Evolutionary conservation across 2,797 vertebrate species (phyloP).

Genomic region (Poecilia picta): DNA sequence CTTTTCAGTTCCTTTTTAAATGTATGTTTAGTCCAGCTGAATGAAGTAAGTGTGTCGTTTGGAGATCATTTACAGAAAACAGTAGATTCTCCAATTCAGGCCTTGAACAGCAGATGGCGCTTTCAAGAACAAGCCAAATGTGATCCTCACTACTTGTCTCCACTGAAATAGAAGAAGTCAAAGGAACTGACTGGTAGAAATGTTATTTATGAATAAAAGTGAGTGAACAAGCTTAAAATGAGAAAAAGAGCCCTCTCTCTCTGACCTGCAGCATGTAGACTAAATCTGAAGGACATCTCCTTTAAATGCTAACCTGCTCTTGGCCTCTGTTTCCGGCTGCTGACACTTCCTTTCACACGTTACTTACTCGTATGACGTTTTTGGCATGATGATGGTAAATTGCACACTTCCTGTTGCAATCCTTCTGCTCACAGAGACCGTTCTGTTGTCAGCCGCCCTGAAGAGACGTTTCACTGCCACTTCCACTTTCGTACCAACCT

Average conservation of each 20-base stretch:
- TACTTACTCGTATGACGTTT: slow-evolving; percentile 6
- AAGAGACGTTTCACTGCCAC: neutral
- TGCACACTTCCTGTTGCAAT: slow-evolving; percentile 46
- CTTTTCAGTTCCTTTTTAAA: neutral
- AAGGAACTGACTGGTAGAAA: neutral
- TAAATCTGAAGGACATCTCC: neutral
- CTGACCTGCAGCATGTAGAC: neutral
- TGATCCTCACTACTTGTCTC: neutral
- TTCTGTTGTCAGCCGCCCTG: neutral
- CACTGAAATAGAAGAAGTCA: neutral
- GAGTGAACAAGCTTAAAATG: neutral
- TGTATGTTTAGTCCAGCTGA: neutral
- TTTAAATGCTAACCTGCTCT: neutral
- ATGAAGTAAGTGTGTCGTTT: neutral
- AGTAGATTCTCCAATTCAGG: neutral
- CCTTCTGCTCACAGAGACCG: slow-evolving; percentile 1
- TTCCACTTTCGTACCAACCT: slow-evolving; percentile 17
- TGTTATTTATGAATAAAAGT: neutral
- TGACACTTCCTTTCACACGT: neutral
- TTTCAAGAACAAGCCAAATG: neutral
- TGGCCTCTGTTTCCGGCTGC: slow-evolving; percentile 18
- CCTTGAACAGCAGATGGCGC: neutral
- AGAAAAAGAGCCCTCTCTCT: neutral
- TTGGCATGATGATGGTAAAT: neutral
- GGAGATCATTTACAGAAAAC: neutral